Evolutionary conservation across 2,113 vertebrate species (phyloP).

Genomic region (Pluvianellus socialis): DNA sequence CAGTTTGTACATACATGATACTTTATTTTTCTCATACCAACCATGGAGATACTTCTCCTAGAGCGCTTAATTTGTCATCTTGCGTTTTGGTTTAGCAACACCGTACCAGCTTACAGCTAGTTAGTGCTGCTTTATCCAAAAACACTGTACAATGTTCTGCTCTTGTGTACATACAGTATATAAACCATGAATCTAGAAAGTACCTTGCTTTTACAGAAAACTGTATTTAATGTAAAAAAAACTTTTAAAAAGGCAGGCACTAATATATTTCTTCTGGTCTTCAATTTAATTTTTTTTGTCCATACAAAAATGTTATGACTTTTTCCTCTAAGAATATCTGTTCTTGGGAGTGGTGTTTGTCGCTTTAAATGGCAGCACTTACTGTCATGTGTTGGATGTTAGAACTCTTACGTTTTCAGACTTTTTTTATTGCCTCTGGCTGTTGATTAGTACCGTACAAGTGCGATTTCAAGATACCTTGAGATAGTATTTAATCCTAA

Average conservation of each 20-base stretch:
- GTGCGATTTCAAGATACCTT: constrained; percentile 80
- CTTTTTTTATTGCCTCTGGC: constrained; percentile 85
- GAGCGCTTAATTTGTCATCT: constrained; percentile 53
- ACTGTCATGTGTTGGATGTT: constrained; percentile 66
- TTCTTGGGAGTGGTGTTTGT: constrained; percentile 67
- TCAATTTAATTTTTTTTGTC: constrained; percentile 48
- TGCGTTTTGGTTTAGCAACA: constrained; percentile 58
- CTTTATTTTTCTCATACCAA: constrained; percentile 61
- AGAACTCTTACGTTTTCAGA: constrained; percentile 63
- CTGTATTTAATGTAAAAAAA: constrained; percentile 79
- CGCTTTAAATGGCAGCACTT: constrained; percentile 62
- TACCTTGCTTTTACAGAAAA: constrained; percentile 72
- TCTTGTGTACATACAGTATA: constrained; percentile 63
- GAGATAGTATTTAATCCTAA: constrained; percentile 92
- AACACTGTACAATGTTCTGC: constrained; percentile 43
- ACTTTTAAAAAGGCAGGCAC: constrained; percentile 74
- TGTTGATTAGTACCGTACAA: constrained; percentile 81
- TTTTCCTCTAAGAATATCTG: constrained; percentile 53
- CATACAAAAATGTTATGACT: constrained; percentile 55
- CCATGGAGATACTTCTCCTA: constrained; percentile 49
- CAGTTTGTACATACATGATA: constrained; percentile 68
- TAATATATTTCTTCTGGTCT: constrained; percentile 77
- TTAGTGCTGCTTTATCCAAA: constrained; percentile 63
- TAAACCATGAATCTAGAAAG: constrained; percentile 64
- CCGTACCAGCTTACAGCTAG: constrained; percentile 24